These are phyloP conservation scores for Laterallus jamaicensis DNA, from an alignment of 2,113 vertebrate genomes.

Conservation along the genomic window DNA sequence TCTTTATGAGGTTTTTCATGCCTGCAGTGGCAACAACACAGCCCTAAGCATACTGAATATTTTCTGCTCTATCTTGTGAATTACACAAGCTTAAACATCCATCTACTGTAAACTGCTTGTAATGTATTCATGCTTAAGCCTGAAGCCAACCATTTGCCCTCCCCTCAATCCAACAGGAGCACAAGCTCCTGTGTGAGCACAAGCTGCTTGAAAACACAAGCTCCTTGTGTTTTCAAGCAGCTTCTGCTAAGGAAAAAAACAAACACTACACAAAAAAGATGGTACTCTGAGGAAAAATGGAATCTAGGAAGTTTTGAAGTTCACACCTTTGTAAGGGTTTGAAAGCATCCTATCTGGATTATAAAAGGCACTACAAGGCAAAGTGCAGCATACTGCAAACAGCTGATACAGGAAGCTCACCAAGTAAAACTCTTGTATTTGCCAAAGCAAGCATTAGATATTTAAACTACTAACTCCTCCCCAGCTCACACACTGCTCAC, in stretches of 20 bases:
- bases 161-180: not conserved
- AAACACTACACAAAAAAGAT: no score
- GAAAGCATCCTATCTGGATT: not conserved
- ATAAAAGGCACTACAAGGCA: not conserved
- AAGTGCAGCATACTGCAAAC: not conserved
- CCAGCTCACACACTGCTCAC: no score
- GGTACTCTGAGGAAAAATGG: not conserved
- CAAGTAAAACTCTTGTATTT: not conserved
- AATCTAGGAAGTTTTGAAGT: not conserved
- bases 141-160: not conserved
- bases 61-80: not conserved
- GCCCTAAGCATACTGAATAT: not conserved
- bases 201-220: no score
- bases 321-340: not conserved
- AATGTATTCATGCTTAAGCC: not conserved
- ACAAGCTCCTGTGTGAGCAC: no score
- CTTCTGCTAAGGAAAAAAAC: not conserved
- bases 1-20: conserved; percentile 89
- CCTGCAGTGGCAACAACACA: conserved; percentile 64
- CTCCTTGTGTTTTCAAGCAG: not conserved
- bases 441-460: not conserved
- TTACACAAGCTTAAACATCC: not conserved
- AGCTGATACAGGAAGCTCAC: not conserved
- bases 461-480: not conserved
- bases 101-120: not conserved